phyloP scores from a whole-genome alignment of 2,888 invertebrate species.

The Melanostoma mellinum region DNA sequence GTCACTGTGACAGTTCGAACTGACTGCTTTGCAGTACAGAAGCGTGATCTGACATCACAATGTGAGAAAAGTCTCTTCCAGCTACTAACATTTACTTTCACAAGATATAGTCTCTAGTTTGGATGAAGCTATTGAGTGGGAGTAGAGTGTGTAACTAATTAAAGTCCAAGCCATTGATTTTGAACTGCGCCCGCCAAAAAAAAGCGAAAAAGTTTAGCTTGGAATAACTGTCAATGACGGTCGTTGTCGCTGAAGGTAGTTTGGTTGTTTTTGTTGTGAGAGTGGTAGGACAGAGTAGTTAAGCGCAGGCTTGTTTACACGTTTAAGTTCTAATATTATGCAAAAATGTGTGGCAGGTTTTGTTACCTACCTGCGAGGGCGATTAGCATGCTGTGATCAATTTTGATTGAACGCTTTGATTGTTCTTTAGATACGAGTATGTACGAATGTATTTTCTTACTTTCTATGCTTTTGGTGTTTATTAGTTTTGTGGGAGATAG shows the following conservation, averaged over 20 bases:
- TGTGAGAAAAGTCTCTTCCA: slow-evolving; percentile 29
- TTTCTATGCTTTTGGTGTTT: slow-evolving; percentile 23
- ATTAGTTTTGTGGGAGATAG: slow-evolving; percentile 31
- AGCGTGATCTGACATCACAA: slow-evolving; percentile 68
- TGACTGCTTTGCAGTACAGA: slow-evolving; percentile 29
- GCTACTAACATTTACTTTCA: slow-evolving; percentile 60
- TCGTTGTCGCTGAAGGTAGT: slow-evolving; percentile 47
- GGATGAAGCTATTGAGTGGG: not conserved
- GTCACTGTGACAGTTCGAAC: slow-evolving; percentile 50
- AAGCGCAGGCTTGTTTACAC: slow-evolving; percentile 28
- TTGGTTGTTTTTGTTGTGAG: slow-evolving; percentile 12
- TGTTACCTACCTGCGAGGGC: slow-evolving; percentile 41
- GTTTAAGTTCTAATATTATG: slow-evolving; percentile 58
- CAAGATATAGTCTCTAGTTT: slow-evolving; percentile 17
- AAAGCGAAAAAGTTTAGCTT: slow-evolving; percentile 31
- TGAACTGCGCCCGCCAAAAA: slow-evolving; percentile 19
- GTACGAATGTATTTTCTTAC: not conserved
- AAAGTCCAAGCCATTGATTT: slow-evolving; percentile 41
- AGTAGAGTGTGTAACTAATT: slow-evolving; percentile 40
- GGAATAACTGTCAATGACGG: slow-evolving; percentile 63
- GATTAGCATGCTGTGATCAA: slow-evolving; percentile 56
- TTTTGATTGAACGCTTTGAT: slow-evolving; percentile 61
- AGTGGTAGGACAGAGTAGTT: not conserved
- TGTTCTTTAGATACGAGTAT: slow-evolving; percentile 18
- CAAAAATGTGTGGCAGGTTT: slow-evolving; percentile 38